Evolutionary conservation across 2,113 vertebrate genomes (phyloP), one percentile per base, ranked within the genome.

Genomic region (Garra rufa): DNA sequence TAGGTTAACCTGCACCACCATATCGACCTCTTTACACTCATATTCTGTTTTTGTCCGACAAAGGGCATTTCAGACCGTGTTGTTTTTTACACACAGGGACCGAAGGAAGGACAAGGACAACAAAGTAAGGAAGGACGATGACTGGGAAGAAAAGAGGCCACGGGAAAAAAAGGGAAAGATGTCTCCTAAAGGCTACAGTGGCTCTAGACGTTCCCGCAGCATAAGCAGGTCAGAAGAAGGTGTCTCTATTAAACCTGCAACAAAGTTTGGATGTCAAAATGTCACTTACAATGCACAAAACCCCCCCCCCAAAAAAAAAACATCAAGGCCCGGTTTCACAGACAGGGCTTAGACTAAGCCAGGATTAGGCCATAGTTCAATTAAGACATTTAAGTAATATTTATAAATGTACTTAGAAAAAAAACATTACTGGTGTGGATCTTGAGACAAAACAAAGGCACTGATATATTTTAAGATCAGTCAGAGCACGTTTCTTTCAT

Each of bases 111-210:
- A 87, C n/a, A 88, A 78, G 21, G 90, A 89, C 6, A 19, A 70
- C 7, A 88, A 86, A n/a, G 46, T 21, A n/a, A 85, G 75, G 26
- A 83, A 83, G 30, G 94, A 94, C 74, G 94, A 94, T 44, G 91
- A 94, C 92, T 70, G 94, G 93, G 83, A 94, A 78, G 94, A 95
- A 79, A 94, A 95, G 76, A 94, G 93, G 89, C 94, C 92, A 67
- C 94, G 95, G 93, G 96, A 96, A 14, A 96, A 96, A 86, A 94
- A 92, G 78, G 92, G 93, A 82, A 94, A 93, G 89, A 95, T 94
- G 46, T 95, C 94, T 11, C 93, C 94, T 50, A 95, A 95, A 93
- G 95, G 94, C 87, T 95, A 95, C 74, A 93, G 93, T 69, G 92
- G 93, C 7, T 94, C 94, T 63, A 92, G 92, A 88, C 92, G 93